Percentiles rank a stretch among this genome's conserved stretches.
These are phyloP conservation scores for Strongylocentrotus purpuratus DNA, from an alignment of 35 echinoderm and acorn worm species.

Conservation along the genomic window DNA sequence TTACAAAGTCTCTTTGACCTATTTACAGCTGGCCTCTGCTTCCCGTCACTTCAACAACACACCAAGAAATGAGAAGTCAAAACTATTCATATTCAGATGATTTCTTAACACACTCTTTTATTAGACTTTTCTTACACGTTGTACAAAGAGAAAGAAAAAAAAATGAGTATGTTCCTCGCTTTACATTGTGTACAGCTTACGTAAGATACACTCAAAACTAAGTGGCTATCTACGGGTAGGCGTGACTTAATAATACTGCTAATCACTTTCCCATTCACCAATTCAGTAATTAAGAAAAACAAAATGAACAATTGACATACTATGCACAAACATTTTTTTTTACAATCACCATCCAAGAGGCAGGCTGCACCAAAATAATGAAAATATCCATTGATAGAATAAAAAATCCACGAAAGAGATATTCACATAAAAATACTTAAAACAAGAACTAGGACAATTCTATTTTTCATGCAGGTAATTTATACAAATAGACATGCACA, in stretches of 20 bases:
- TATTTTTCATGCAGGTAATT: neutral
- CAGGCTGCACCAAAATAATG: constrained; percentile 27
- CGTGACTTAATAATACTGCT: constrained; percentile 49
- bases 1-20: no score
- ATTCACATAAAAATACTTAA: constrained; percentile 15
- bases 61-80: neutral
- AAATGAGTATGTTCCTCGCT: constrained; percentile 40
- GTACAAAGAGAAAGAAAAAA: constrained; percentile 55
- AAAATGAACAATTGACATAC: constrained; percentile 15
- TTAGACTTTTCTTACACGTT: constrained; percentile 49
- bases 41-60: neutral
- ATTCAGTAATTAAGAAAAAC: constrained; percentile 15
- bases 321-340: constrained; percentile 45
- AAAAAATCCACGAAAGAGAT: neutral
- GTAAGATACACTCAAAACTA: constrained; percentile 35
- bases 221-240: neutral
- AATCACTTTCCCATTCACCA: constrained; percentile 37
- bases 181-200: constrained; percentile 41
- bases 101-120: constrained; percentile 30
- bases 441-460: neutral
- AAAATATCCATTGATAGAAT: neutral
- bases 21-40: neutral
- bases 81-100: neutral
- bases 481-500: neutral
- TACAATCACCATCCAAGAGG: constrained; percentile 33